These are phyloP conservation scores for Hirtodrosophila confusa DNA, from an alignment of 2,888 invertebrate species.

Conservation along the genomic window DNA sequence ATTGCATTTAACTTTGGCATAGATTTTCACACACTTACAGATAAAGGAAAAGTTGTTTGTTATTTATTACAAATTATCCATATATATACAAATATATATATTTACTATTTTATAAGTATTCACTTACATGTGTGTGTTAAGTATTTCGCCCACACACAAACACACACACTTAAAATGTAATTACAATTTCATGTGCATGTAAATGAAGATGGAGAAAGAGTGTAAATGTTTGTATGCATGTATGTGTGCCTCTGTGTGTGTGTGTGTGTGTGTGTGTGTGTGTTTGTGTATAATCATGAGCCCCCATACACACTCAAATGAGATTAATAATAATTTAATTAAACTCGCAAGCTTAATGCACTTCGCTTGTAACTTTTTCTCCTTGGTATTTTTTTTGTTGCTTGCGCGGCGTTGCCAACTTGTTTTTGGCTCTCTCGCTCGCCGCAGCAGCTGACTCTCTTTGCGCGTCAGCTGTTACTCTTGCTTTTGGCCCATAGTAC, in stretches of 20 bases:
- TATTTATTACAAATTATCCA: constrained; percentile 7
- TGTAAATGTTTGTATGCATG: constrained; percentile 22
- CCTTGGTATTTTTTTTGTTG: neutral
- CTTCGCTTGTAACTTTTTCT: constrained; percentile 60
- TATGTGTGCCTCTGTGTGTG: constrained; percentile 3
- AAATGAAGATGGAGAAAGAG: constrained; percentile 37
- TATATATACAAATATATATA: neutral
- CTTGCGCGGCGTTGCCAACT: constrained; percentile 28
- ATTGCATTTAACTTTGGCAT: constrained; percentile 56
- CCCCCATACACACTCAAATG: constrained; percentile 45
- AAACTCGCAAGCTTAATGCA: constrained; percentile 75
- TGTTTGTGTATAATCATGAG: constrained; percentile 10
- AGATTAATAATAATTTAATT: constrained; percentile 81
- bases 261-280: constrained; percentile 10
- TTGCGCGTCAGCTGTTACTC: neutral
- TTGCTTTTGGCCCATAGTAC: neutral
- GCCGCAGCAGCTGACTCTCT: neutral
- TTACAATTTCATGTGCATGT: constrained; percentile 53
- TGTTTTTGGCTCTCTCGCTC: constrained; percentile 16
- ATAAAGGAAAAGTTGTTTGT: constrained; percentile 13
- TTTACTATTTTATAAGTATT: neutral
- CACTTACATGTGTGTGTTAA: constrained; percentile 6
- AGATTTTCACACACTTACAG: constrained; percentile 29
- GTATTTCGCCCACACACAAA: constrained; percentile 13
- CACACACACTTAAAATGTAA: constrained; percentile 42